phyloP scores from a whole-genome alignment of 2,888 invertebrate genomes.

The Pseudolycoriella hygida region DNA sequence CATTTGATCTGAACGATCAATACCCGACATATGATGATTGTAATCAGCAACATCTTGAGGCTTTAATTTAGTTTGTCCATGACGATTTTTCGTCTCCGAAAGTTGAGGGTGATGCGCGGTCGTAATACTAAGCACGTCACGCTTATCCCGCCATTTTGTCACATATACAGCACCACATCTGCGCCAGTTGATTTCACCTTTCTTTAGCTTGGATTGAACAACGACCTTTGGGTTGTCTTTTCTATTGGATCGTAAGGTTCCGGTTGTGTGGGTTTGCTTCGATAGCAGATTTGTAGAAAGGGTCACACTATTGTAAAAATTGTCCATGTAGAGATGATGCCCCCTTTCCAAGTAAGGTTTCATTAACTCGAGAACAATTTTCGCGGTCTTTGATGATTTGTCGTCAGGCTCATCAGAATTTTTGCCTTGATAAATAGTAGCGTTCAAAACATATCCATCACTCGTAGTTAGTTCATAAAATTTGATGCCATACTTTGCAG shows the following conservation, averaged over 20 bases:
- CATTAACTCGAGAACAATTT: constrained; percentile 15
- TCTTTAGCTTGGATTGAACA: too few species aligned
- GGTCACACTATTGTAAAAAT: constrained; percentile 14
- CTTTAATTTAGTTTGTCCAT: background rate
- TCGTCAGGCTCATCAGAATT: constrained; percentile 8
- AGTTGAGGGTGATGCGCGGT: background rate
- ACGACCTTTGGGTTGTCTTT: constrained; percentile 12
- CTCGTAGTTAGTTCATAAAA: constrained; percentile 13
- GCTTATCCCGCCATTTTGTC: background rate
- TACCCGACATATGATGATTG: background rate
- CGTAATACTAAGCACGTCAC: background rate
- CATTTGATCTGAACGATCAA: background rate
- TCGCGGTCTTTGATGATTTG: constrained; percentile 12
- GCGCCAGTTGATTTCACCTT: too few species aligned
- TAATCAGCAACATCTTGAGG: background rate
- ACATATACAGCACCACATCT: background rate
- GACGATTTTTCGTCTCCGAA: background rate
- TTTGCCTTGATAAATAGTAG: constrained; percentile 13
- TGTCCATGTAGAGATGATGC: constrained; percentile 17
- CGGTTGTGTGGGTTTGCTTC: constrained; percentile 12
- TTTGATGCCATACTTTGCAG: constrained; percentile 14
- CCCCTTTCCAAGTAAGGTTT: constrained; percentile 15
- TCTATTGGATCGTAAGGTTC: constrained; percentile 13
- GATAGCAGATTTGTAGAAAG: constrained; percentile 11
- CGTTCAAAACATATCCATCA: constrained; percentile 13